phyloP scores from a whole-genome alignment of 2,888 invertebrate species.

The Herminia tarsipennalis region DNA sequence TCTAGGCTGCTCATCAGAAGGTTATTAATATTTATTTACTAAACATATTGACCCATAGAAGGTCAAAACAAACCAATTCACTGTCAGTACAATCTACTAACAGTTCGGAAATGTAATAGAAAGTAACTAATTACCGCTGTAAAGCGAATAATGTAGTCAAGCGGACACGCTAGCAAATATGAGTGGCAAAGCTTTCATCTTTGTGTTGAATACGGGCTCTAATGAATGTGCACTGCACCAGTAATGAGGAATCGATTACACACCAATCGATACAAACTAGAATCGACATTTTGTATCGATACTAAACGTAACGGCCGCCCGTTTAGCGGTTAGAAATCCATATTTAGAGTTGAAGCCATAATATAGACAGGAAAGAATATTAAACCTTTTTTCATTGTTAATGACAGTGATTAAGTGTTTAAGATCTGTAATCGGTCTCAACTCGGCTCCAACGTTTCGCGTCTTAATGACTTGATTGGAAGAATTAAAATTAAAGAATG shows the following conservation, averaged over 20 bases:
- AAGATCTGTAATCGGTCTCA: constrained; percentile 32
- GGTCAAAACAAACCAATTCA: constrained; percentile 19
- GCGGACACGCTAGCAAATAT: constrained; percentile 50
- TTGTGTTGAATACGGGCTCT: constrained; percentile 38
- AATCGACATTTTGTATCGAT: too few relatives aligned
- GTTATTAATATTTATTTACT: constrained; percentile 6
- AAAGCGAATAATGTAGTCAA: constrained; percentile 52
- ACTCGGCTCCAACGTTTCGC: constrained; percentile 41
- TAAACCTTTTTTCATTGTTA: constrained; percentile 35
- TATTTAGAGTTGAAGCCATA: constrained; percentile 24
- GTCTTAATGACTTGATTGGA: constrained; percentile 45
- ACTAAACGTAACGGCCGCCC: constrained; percentile 21
- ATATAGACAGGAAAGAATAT: constrained; percentile 50
- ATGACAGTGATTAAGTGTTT: constrained; percentile 38
- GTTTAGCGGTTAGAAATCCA: constrained; percentile 61
- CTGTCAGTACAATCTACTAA: constrained; percentile 45
- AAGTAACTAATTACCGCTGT: constrained; percentile 64
- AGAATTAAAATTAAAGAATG: constrained; percentile 28
- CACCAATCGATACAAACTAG: constrained; percentile 22
- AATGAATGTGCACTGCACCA: constrained; percentile 42
- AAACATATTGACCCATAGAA: constrained; percentile 12
- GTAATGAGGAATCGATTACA: constrained; percentile 38
- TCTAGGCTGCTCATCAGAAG: background rate
- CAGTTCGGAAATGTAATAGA: constrained; percentile 52
- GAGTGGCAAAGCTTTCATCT: constrained; percentile 55